phyloP scores from a whole-genome alignment of 2,113 vertebrate genomes.

The Oryzias celebensis region DNA sequence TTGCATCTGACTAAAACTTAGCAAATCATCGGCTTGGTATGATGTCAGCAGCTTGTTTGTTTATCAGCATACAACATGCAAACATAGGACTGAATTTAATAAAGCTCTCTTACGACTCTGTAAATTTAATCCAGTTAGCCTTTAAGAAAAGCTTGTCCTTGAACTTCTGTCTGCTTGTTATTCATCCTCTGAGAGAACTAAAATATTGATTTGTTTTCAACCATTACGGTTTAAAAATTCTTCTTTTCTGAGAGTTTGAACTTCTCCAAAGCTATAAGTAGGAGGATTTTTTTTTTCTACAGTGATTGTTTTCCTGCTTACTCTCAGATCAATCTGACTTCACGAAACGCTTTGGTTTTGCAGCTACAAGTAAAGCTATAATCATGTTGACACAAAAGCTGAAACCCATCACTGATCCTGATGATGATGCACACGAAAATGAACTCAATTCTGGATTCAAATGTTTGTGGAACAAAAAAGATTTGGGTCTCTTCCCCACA shows the following conservation, averaged over 20 bases:
- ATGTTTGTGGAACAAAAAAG: not conserved
- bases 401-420: not conserved
- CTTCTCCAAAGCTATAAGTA: too few relatives aligned
- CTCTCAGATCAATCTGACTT: not conserved
- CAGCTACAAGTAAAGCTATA: not conserved
- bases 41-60: too few relatives aligned
- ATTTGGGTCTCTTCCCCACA: slow-evolving; percentile 5
- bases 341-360: not conserved
- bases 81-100: not conserved
- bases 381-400: not conserved
- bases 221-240: too few relatives aligned
- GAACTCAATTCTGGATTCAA: slow-evolving; percentile 3
- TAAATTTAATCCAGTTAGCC: not conserved
- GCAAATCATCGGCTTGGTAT: too few relatives aligned
- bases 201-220: not conserved
- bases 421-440: not conserved
- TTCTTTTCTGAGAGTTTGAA: too few relatives aligned
- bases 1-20: too few relatives aligned
- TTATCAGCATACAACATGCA: too few relatives aligned
- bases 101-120: not conserved
- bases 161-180: too few relatives aligned
- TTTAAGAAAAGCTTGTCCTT: not conserved
- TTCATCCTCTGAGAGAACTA: not conserved
- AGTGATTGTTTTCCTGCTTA: not conserved
- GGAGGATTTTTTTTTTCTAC: too few relatives aligned